Evolutionary conservation across 2,888 invertebrate species (phyloP).

Genomic region (Fragum whitleyi): DNA sequence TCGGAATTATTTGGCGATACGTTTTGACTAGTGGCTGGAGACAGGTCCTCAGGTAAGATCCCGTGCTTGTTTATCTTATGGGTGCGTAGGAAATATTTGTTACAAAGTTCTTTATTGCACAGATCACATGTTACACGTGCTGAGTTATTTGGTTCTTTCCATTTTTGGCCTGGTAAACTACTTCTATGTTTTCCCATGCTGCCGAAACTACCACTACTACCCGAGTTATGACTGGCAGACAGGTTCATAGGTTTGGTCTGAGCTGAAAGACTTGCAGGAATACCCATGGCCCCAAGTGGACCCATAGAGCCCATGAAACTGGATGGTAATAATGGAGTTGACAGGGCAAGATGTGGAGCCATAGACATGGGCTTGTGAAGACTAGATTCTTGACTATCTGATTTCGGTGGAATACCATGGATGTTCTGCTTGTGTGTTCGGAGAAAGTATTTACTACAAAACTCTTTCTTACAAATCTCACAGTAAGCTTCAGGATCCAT

Average conservation of each 20-base stretch:
- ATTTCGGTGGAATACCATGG: constrained; percentile 92
- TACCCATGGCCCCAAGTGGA: constrained; percentile 20
- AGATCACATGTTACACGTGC: constrained; percentile 83
- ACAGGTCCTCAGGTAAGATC: constrained; percentile 79
- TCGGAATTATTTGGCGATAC: constrained; percentile 77
- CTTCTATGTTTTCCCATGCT: constrained; percentile 59
- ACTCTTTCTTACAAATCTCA: constrained; percentile 96
- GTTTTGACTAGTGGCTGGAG: constrained; percentile 70
- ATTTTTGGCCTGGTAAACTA: constrained; percentile 76
- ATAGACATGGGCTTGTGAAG: constrained; percentile 44
- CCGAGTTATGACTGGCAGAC: constrained; percentile 32
- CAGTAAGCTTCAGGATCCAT: constrained; percentile 85
- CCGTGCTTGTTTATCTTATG: constrained; percentile 85
- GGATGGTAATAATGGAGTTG: constrained; percentile 60
- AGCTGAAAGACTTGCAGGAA: constrained; percentile 35
- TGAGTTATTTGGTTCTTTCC: constrained; percentile 83
- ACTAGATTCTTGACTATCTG: constrained; percentile 44
- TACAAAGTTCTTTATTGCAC: constrained; percentile 85
- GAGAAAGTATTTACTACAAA: constrained; percentile 98
- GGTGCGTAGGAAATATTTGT: constrained; percentile 85
- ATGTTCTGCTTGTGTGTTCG: constrained; percentile 99
- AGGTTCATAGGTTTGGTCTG: constrained; percentile 63
- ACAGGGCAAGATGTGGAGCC: constrained; percentile 61
- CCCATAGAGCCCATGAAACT: constrained; percentile 46
- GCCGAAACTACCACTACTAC: not conserved